phyloP scores from a whole-genome alignment of 2,113 vertebrate genomes.

The Neomonachus schauinslandi region DNA sequence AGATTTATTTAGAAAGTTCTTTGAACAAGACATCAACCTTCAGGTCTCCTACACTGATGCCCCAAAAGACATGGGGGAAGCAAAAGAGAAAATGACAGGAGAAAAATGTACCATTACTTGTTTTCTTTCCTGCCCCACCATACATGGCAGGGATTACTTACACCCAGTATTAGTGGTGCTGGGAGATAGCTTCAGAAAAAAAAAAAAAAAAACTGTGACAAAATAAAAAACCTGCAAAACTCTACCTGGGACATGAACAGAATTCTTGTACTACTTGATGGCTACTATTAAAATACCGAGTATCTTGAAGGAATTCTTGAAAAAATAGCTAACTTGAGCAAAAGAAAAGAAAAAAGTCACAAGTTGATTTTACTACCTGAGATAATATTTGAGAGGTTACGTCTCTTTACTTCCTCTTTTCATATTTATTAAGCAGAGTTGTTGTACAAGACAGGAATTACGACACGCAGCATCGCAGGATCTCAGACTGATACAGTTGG shows the following conservation, averaged over 20 bases:
- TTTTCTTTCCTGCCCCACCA: neutral
- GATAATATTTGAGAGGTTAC: neutral
- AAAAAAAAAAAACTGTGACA: neutral
- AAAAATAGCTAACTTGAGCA: neutral
- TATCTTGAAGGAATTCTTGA: neutral
- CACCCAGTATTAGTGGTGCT: neutral
- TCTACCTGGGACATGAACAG: neutral
- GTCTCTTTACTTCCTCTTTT: neutral
- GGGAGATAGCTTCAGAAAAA: neutral
- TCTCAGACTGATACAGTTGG: neutral
- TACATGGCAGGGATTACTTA: neutral
- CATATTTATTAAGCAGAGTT: neutral
- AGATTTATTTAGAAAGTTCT: neutral
- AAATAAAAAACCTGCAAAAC: neutral
- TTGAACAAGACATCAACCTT: neutral
- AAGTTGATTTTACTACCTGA: slow-evolving; percentile 1
- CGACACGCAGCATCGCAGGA: neutral
- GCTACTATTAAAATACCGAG: neutral
- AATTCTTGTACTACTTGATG: neutral
- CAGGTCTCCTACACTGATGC: neutral
- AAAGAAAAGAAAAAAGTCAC: neutral
- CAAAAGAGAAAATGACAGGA: neutral
- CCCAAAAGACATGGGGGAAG: neutral
- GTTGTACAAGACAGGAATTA: neutral
- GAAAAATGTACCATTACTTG: neutral